Base-by-base conservation (phyloP, 2,113 vertebrate genomes). In the Sorex fumeus region DNA sequence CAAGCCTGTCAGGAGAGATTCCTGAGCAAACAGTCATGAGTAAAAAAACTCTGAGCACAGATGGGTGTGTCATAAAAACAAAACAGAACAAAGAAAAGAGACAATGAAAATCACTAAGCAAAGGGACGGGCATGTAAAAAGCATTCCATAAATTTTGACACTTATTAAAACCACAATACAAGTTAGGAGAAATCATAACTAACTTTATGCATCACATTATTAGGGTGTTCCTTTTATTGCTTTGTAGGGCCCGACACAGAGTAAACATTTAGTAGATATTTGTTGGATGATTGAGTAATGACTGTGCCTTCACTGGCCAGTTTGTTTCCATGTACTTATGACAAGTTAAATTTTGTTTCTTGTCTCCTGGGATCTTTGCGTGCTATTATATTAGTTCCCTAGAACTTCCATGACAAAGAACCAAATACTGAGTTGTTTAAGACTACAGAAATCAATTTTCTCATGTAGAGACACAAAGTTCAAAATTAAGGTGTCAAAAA, bases 21-120 rank as follows among this genome's bases (percentile, higher is more conserved):
- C 19, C 16, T 21, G 19, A 57, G 53, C 19, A 57, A 57, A 19
- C 3, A 57, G 53, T 13, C 53, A 57, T 5, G 53, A 57, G 19
- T 57, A 57, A 50, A 50, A 50, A 40, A 40, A 4, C 47, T 9
- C 47, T 12, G 47, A 57, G 53, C 15, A 57, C 2, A 19, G 53
- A 2, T 57, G 18, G 53, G 53, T 19, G 18, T 57, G 53, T 57
- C 16, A 57, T 18, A 57, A 57, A 57, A 57, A 57, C 53, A 57
- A 57, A 57, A 21, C 19, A 57, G 53, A 57, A 57, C 53, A 57
- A 57, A 57, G 2, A 57, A 57, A 57, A 57, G 75, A 79, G 9
- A 85, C 66, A 80, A 74, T 78, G 76, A 9, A 87, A 90, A 87
- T 69, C 25, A 72, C 23, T 16, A 90, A 90, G n/a, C 1, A 16